These are phyloP conservation scores for Gastrophysa polygoni DNA, from an alignment of 2,888 invertebrate species.

Conservation along the genomic window DNA sequence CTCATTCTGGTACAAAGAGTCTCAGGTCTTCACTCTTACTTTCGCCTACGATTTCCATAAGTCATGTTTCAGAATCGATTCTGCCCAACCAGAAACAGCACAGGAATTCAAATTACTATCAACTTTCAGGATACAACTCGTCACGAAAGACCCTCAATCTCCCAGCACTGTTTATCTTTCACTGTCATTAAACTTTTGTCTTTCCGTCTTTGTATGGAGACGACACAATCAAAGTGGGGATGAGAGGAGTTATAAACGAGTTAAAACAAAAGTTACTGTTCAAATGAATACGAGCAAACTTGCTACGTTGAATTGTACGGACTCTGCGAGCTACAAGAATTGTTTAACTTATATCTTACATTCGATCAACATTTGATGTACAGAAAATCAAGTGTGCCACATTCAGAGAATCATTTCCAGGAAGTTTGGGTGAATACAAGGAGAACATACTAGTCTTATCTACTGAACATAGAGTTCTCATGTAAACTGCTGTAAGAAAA, in stretches of 20 bases:
- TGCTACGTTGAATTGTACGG: background rate
- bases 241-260: background rate
- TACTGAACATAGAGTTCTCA: no score
- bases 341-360: background rate
- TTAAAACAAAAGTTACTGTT: background rate
- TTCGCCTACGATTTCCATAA: no score
- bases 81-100: background rate
- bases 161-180: background rate
- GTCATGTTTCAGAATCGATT: no score
- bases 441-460: no score
- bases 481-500: no score
- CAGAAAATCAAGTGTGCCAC: no score
- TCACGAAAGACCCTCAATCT: background rate
- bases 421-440: no score
- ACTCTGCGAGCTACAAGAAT: background rate
- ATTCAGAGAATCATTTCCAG: no score
- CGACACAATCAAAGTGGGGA: background rate
- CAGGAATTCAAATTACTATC: background rate
- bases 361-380: background rate
- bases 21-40: no score
- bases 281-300: background rate
- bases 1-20: no score
- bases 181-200: background rate
- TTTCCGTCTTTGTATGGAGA: background rate
- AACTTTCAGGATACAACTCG: background rate